Conservation (phyloP, 1,140 invertebrate species). For the Orius insidiosus region DNA sequence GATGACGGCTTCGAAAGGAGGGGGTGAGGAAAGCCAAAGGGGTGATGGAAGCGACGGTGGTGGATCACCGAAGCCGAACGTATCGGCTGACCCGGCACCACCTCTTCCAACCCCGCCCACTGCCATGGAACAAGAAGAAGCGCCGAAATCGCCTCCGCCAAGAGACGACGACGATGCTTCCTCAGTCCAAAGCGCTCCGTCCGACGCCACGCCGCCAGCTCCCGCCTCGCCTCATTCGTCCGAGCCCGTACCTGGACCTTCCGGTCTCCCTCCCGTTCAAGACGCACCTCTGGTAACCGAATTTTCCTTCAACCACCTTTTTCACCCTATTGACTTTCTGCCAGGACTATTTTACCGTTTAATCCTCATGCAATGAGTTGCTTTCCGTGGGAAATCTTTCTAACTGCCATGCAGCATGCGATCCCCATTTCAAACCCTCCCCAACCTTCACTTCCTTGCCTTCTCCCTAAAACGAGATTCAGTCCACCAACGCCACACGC, state of each 20-base stretch:
- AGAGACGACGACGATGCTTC: constrained; percentile 30
- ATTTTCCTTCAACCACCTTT: not conserved
- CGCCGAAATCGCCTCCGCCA: constrained; percentile 25
- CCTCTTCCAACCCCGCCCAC: constrained; percentile 22
- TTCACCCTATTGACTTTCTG: not conserved
- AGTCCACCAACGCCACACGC: no score
- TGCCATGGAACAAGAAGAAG: constrained; percentile 26
- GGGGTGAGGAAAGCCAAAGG: constrained; percentile 12
- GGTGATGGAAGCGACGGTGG: constrained; percentile 14
- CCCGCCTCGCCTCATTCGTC: constrained; percentile 39
- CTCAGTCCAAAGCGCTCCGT: constrained; percentile 33
- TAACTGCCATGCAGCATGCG: no score
- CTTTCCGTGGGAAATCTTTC: no score
- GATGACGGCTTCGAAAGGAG: constrained; percentile 40
- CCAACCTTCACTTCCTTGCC: no score
- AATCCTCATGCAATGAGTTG: no score
- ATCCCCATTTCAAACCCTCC: no score
- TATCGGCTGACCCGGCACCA: constrained; percentile 2
- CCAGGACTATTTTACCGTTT: no score
- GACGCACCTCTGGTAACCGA: constrained; percentile 64
- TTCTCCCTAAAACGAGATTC: no score
- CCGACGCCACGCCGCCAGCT: constrained; percentile 30
- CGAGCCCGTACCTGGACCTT: constrained; percentile 54
- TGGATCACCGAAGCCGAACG: constrained; percentile 7
- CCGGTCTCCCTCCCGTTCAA: constrained; percentile 62